These are phyloP conservation scores for Atherix ibis DNA, from an alignment of 2,888 invertebrate genomes.

Conservation along the genomic window DNA sequence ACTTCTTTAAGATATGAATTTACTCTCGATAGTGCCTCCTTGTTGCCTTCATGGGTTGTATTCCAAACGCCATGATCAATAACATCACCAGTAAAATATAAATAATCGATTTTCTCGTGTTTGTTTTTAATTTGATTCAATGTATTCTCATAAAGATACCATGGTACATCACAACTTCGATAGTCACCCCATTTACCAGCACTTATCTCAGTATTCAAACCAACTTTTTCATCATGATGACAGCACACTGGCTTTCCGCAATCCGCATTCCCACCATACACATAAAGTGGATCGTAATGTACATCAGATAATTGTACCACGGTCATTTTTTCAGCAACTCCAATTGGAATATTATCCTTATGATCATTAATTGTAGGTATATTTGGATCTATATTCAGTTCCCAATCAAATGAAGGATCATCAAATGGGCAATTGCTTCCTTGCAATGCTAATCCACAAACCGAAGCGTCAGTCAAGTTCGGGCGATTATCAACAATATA, in stretches of 20 bases:
- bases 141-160: conserved; percentile 49
- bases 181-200: conserved; percentile 77
- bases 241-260: conserved; percentile 71
- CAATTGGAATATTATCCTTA: conserved; percentile 18
- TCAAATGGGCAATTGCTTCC: conserved; percentile 18
- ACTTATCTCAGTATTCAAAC: too few species aligned
- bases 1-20: conserved; percentile 35
- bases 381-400: conserved; percentile 14
- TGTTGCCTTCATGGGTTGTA: conserved; percentile 50
- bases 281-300: conserved; percentile 63
- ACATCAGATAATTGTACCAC: conserved; percentile 37
- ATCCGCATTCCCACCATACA: conserved; percentile 45
- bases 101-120: conserved; percentile 44
- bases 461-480: conserved; percentile 35
- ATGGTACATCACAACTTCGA: conserved; percentile 58
- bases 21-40: conserved; percentile 38
- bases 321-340: conserved; percentile 11
- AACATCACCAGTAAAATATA: conserved; percentile 78
- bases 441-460: conserved; percentile 25
- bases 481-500: conserved; percentile 42
- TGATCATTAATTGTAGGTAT: conserved; percentile 13
- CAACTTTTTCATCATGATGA: conserved; percentile 17
- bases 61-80: conserved; percentile 82
- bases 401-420: conserved; percentile 21
- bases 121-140: conserved; percentile 41